phyloP scores from a whole-genome alignment of 2,797 vertebrate species.

The Lycodopsis pacificus region DNA sequence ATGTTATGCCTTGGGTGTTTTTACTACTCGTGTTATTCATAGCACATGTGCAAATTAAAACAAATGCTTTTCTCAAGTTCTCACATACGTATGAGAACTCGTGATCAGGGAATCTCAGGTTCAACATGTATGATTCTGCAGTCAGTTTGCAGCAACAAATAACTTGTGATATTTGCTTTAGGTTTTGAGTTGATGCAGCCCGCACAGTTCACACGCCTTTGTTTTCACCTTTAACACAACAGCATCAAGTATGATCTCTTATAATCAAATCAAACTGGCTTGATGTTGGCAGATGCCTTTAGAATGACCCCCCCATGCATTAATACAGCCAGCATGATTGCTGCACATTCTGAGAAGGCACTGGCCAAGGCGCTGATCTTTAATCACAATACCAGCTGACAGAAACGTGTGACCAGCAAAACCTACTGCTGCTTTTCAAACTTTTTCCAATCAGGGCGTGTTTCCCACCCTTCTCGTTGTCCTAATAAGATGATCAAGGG shows the following conservation, averaged over 20 bases:
- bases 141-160: conserved; percentile 4
- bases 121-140: background rate
- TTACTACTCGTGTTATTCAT: conserved; percentile 1
- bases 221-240: conserved; percentile 32
- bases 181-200: conserved; percentile 9
- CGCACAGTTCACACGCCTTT: background rate
- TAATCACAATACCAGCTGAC: conserved; percentile 18
- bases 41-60: conserved; percentile 34
- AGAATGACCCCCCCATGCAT: conserved; percentile 25
- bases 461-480: conserved; percentile 24
- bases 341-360: conserved; percentile 25
- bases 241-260: conserved; percentile 1
- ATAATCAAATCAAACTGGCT: conserved; percentile 15
- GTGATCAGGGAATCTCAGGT: conserved; percentile 25
- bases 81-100: conserved; percentile 14
- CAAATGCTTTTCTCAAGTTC: conserved; percentile 32
- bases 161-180: conserved; percentile 15
- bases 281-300: conserved; percentile 31
- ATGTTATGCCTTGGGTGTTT: conserved; percentile 17
- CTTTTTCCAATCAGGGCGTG: conserved; percentile 9
- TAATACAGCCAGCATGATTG: conserved; percentile 5
- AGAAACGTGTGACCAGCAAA: conserved; percentile 9
- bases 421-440: background rate
- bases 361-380: conserved; percentile 58
- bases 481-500: conserved; percentile 25